Conservation (phyloP, 2,888 invertebrate genomes). For the Tetranychus piercei region DNA sequence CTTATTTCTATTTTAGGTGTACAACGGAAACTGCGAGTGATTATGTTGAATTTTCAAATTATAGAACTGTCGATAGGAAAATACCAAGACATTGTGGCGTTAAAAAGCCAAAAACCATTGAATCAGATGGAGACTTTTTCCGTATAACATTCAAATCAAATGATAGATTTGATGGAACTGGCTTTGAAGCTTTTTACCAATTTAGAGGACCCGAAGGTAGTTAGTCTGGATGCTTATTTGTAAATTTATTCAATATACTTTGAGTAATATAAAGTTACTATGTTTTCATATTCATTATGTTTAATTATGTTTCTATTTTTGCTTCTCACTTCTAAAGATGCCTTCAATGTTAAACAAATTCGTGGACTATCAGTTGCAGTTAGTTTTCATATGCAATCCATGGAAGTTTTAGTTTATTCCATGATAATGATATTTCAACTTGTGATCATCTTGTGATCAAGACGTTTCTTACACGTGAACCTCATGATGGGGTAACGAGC, state of each 20-base stretch:
- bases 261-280: too few species aligned
- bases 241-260: too few species aligned
- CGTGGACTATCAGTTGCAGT: neutral
- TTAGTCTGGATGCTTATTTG: neutral
- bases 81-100: slow-evolving; percentile 74
- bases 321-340: neutral
- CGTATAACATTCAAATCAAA: slow-evolving; percentile 85
- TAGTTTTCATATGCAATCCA: neutral
- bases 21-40: slow-evolving; percentile 77
- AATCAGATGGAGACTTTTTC: slow-evolving; percentile 79
- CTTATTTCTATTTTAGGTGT: slow-evolving; percentile 45
- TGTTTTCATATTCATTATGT: neutral
- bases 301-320: neutral
- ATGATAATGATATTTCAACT: neutral
- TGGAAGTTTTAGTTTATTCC: neutral
- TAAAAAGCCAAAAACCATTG: slow-evolving; percentile 30
- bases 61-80: slow-evolving; percentile 69
- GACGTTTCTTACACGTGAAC: too few species aligned
- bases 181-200: slow-evolving; percentile 77
- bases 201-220: slow-evolving; percentile 37
- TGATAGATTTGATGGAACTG: slow-evolving; percentile 75
- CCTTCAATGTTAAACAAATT: slow-evolving; percentile 9
- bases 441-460: too few species aligned
- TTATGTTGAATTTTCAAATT: slow-evolving; percentile 89
- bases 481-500: too few species aligned